These are phyloP conservation scores for Meloe dianella DNA, from an alignment of 2,888 invertebrate species.

Conservation along the genomic window DNA sequence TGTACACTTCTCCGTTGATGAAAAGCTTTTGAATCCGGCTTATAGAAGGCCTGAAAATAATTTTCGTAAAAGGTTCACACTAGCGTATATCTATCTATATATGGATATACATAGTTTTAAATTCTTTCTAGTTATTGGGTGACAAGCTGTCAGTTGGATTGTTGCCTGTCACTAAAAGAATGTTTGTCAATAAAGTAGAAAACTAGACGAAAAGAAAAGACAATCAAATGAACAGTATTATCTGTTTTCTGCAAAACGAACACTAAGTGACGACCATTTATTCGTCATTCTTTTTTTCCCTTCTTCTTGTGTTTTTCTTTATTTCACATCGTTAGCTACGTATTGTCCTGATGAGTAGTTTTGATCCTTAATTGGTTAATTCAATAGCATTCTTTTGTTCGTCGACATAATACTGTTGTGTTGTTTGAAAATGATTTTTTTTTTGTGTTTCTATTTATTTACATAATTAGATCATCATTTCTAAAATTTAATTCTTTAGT, in stretches of 20 bases:
- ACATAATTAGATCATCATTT: not conserved
- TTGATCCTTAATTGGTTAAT: constrained; percentile 33
- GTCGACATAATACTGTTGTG: not conserved
- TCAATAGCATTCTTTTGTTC: not conserved
- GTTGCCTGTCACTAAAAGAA: constrained; percentile 51
- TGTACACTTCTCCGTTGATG: constrained; percentile 25
- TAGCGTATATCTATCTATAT: constrained; percentile 21
- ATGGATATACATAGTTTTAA: constrained; percentile 21
- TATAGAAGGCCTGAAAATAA: constrained; percentile 51
- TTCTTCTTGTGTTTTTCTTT: constrained; percentile 23
- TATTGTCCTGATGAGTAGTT: constrained; percentile 32
- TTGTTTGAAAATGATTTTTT: too few species aligned
- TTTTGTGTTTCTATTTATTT: not conserved
- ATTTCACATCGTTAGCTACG: constrained; percentile 35
- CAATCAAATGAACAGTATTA: constrained; percentile 41
- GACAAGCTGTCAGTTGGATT: constrained; percentile 54
- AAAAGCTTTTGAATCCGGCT: constrained; percentile 42
- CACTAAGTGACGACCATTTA: constrained; percentile 44
- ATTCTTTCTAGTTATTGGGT: constrained; percentile 46
- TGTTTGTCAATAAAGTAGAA: constrained; percentile 45
- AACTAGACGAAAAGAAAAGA: constrained; percentile 31
- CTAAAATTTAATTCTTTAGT: not conserved
- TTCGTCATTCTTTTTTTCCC: constrained; percentile 22
- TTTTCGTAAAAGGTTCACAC: constrained; percentile 53
- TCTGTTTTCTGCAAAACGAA: constrained; percentile 53